phyloP scores from a whole-genome alignment of 2,113 vertebrate species.

The Hemiscyllium ocellatum region DNA sequence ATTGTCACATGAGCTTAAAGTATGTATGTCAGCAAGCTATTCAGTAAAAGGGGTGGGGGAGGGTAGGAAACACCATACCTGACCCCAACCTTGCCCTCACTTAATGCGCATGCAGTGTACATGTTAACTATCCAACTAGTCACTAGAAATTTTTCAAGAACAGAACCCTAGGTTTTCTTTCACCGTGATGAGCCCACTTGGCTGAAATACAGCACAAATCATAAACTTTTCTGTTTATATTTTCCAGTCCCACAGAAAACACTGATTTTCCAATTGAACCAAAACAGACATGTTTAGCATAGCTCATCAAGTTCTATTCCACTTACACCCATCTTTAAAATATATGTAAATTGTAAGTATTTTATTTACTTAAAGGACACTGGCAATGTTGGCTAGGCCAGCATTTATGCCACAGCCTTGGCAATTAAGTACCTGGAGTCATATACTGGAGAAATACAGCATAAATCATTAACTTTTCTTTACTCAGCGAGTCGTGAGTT shows the following conservation, averaged over 20 bases:
- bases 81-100: neutral
- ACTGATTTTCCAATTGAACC: neutral
- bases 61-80: neutral
- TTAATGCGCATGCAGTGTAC: neutral
- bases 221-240: neutral
- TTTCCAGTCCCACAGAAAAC: neutral
- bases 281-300: neutral
- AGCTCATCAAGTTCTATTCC: neutral
- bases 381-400: no score
- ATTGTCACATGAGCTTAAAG: neutral
- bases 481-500: no score
- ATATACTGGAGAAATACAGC: no score
- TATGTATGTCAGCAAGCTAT: neutral
- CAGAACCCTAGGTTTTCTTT: neutral
- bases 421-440: neutral
- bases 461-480: no score
- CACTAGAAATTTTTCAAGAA: neutral
- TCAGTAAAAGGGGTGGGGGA: neutral
- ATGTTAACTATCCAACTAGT: neutral
- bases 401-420: no score
- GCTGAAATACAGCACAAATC: neutral
- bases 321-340: neutral
- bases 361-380: no score
- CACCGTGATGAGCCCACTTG: neutral
- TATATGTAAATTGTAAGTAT: no score